Percentiles rank a stretch among this genome's conserved stretches.
These are phyloP conservation scores for Sander lucioperca DNA, from an alignment of 2,113 vertebrate genomes.

Conservation along the genomic window DNA sequence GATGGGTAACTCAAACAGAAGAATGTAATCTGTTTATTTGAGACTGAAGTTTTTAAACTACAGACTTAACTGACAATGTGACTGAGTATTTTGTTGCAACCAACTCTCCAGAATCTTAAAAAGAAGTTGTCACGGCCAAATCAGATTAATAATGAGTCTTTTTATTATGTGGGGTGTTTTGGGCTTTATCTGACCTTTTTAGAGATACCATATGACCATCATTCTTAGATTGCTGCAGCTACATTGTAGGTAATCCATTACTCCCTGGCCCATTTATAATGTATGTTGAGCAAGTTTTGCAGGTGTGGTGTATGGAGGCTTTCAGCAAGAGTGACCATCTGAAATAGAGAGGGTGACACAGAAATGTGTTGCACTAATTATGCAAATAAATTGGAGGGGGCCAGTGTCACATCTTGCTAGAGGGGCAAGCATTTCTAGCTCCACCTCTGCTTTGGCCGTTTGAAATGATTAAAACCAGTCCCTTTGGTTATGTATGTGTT, in stretches of 20 bases:
- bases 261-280: not conserved
- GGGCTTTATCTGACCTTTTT: conserved; percentile 5
- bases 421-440: not conserved
- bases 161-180: not conserved
- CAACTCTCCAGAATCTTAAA: not conserved
- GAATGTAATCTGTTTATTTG: conserved; percentile 12
- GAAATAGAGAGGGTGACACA: not conserved
- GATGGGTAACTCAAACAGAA: conserved; percentile 10
- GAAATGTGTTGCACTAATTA: conserved; percentile 4
- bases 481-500: not conserved
- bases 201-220: not conserved
- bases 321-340: not conserved
- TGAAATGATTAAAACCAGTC: not conserved
- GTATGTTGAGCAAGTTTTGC: conserved; percentile 21
- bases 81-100: not conserved
- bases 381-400: not conserved
- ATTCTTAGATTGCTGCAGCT: conserved; percentile 7
- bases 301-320: conserved; percentile 4
- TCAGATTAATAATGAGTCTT: not conserved
- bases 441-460: not conserved
- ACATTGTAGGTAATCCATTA: conserved; percentile 2
- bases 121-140: not conserved
- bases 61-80: conserved; percentile 4
- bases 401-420: not conserved
- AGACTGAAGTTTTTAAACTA: not conserved